A percentile compares a stretch with the other conserved stretches of the same genome.
Conservation (phyloP, 2,113 vertebrate species). For the Eubucco bourcierii region DNA sequence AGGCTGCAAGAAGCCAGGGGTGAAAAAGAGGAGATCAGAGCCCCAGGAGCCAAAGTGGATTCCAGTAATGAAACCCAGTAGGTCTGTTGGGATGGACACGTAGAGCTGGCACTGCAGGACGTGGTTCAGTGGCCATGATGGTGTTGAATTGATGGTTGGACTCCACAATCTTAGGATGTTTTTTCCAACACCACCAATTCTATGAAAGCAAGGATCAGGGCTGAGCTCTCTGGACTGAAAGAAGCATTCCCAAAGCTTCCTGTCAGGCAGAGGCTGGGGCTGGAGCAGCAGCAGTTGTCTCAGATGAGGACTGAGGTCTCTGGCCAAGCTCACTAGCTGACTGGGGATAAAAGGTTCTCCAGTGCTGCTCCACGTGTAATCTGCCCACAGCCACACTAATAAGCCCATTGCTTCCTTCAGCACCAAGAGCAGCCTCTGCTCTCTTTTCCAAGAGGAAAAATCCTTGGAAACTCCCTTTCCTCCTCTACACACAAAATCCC, state of each 20-base stretch:
- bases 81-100: not conserved
- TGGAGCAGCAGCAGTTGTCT: not conserved
- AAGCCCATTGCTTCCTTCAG: not conserved
- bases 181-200: too few species aligned
- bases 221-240: not conserved
- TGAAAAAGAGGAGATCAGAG: not conserved
- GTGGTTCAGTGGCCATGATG: too few species aligned
- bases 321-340: not conserved
- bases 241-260: not conserved
- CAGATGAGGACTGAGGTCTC: not conserved
- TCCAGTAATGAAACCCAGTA: not conserved
- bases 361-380: not conserved
- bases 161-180: too few species aligned
- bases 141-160: too few species aligned
- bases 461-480: not conserved
- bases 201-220: not conserved
- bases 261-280: not conserved
- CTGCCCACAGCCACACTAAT: rapidly evolving
- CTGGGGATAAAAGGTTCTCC: not conserved
- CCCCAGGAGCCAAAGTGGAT: not conserved
- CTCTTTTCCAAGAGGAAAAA: not conserved
- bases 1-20: not conserved
- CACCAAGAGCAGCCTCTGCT: not conserved
- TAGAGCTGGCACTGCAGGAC: too few species aligned
- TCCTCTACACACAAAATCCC: not conserved